Evolutionary conservation across 1,140 invertebrate species (phyloP).

Genomic region (Dufourea novaeangliae): DNA sequence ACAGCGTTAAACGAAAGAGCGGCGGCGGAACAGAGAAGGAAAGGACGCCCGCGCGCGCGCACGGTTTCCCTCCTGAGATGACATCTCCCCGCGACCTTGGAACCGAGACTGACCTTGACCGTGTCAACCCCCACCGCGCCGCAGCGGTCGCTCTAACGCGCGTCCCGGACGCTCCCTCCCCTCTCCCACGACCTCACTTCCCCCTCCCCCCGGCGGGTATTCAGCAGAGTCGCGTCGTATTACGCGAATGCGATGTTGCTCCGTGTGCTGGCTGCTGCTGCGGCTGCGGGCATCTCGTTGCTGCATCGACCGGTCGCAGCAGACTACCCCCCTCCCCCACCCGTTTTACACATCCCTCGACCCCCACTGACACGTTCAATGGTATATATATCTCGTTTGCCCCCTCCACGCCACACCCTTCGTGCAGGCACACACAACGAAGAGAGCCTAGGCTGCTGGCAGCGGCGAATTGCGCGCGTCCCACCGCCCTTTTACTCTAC

Average conservation of each 20-base stretch:
- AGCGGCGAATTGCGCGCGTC: conserved; percentile 30
- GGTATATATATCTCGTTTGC: conserved; percentile 3
- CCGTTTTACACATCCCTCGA: conserved; percentile 20
- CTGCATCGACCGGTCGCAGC: conserved; percentile 73
- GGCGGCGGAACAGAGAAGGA: conserved; percentile 12
- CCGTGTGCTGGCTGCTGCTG: conserved; percentile 50
- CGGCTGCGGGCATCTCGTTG: conserved; percentile 71
- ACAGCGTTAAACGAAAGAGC: background rate
- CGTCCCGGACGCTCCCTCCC: conserved; percentile 59
- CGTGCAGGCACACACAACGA: background rate
- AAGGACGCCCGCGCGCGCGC: no score
- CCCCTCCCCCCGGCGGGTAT: conserved; percentile 34
- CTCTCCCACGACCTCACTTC: background rate
- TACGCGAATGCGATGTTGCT: conserved; percentile 72
- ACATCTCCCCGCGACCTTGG: conserved; percentile 76
- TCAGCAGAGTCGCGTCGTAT: conserved; percentile 63
- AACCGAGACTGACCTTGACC: conserved; percentile 76
- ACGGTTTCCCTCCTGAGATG: conserved; percentile 70
- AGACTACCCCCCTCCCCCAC: conserved; percentile 38
- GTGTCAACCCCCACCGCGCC: conserved; percentile 68
- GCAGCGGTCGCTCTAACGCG: conserved; percentile 32
- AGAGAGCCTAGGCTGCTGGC: background rate
- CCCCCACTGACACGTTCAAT: conserved; percentile 30
- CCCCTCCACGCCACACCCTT: conserved; percentile 3
- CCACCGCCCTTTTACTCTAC: conserved; percentile 48